Evolutionary conservation across 2,888 invertebrate genomes (phyloP), one percentile per base, ranked within the genome.

Genomic region (Axea sp.): DNA sequence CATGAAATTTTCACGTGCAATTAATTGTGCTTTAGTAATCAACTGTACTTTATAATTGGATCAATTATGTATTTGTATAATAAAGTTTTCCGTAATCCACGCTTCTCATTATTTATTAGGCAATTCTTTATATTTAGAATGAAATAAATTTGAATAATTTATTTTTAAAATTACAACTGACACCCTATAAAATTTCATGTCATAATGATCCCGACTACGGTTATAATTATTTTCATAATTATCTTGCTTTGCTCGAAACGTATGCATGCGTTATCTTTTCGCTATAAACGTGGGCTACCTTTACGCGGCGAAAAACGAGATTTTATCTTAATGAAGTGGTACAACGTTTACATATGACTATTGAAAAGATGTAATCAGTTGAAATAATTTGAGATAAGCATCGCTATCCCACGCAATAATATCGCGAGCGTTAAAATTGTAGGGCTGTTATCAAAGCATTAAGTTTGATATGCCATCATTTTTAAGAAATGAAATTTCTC

Each of bases 261-360:
- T 26, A 43, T n/a, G 51, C 24, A 51, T 67, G n/a, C 14, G 37
- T 57, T 67, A 67, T 55, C 43, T 37, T 22, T 14, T 4, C 14
- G 47, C 37, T 49, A 31, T 49, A 57, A 67, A 33, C 39, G 30
- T 31, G 67, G 43, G 37, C 53, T 45, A 31, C 30, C 39, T 55
- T 45, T 37, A 55, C 26, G 26, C 41, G 30, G 17, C 28, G 39
- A 47, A 55, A 43, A 57, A 30, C 57, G 33, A 26, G 67, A 67
- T 67, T 47, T 57, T 57, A 67, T 67, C 67, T 67, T 67, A 67
- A 67, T 67, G 67, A 67, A 67, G 67, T 67, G 67, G 67, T 33
- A 67, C 65, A 45, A 45, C 65, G 55, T 67, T 39, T 67, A 49
- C 67, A 39, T 41, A 49, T 59, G 39, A 33, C 57, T 45, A 67